Percentiles rank a stretch among this genome's conserved stretches.
phyloP scores from a whole-genome alignment of 2,888 invertebrate species.

The Athalia cordata region DNA sequence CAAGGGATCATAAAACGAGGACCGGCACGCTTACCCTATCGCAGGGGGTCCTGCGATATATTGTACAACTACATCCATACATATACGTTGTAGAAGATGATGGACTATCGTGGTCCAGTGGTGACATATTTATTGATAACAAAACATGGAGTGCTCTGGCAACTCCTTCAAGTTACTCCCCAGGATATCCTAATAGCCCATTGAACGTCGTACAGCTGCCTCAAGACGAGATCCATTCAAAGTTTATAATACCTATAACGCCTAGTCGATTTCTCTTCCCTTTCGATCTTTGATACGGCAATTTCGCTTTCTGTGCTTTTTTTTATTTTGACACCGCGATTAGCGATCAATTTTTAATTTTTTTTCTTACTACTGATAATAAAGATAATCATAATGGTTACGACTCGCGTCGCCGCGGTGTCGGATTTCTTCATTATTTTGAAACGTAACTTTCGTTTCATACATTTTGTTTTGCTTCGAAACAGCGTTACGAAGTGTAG shows the following conservation, averaged over 20 bases:
- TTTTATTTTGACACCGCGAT: not conserved
- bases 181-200: slow-evolving; percentile 56
- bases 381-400: not conserved
- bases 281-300: not conserved
- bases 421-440: slow-evolving; percentile 12
- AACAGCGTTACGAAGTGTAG: not conserved
- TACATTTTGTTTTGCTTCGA: slow-evolving; percentile 21
- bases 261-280: too few relatives aligned
- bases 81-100: slow-evolving; percentile 48
- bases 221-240: slow-evolving; percentile 48
- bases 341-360: slow-evolving; percentile 11
- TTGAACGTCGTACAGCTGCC: slow-evolving; percentile 48
- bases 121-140: slow-evolving; percentile 59
- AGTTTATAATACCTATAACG: not conserved
- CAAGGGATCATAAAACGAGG: slow-evolving; percentile 57
- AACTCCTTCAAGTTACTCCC: slow-evolving; percentile 49
- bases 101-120: slow-evolving; percentile 55
- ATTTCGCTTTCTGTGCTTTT: not conserved
- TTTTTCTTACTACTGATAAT: not conserved
- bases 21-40: slow-evolving; percentile 44
- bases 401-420: not conserved
- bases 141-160: slow-evolving; percentile 50
- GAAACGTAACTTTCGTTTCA: slow-evolving; percentile 23
- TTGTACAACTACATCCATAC: too few relatives aligned
- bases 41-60: slow-evolving; percentile 17